These are phyloP conservation scores for Sogatella furcifera DNA, from an alignment of 1,140 invertebrate genomes.

Conservation along the genomic window DNA sequence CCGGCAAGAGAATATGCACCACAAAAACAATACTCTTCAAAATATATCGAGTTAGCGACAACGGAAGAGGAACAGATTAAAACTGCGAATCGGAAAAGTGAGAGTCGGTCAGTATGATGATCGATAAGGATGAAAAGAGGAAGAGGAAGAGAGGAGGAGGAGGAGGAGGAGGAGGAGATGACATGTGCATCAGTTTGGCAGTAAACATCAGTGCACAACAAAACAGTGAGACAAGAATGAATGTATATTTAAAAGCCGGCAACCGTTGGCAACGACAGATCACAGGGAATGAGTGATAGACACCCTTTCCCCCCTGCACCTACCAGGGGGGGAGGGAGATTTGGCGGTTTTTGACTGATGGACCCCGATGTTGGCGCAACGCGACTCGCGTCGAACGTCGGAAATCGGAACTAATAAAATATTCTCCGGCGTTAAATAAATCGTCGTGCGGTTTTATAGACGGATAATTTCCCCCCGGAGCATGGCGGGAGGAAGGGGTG, in stretches of 20 bases:
- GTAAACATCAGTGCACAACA: not conserved
- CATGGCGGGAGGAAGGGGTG: not conserved
- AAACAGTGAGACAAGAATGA: not conserved
- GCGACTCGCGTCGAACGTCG: not conserved
- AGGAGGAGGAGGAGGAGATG: too few species aligned
- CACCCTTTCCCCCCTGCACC: not conserved
- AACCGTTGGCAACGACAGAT: not conserved
- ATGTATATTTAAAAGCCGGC: not conserved
- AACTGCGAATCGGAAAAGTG: too few species aligned
- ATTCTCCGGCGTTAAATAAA: conserved; percentile 7
- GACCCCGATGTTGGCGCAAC: too few species aligned
- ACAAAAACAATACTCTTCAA: too few species aligned
- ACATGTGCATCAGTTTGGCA: too few species aligned
- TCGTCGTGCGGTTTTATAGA: not conserved
- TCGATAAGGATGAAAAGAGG: too few species aligned
- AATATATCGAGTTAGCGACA: too few species aligned
- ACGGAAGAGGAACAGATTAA: too few species aligned
- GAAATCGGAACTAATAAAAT: conserved; percentile 14
- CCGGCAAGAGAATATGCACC: too few species aligned
- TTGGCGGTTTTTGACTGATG: not conserved
- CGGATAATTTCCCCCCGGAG: not conserved
- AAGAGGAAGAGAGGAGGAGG: too few species aligned
- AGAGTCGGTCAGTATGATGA: too few species aligned
- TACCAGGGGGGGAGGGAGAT: not conserved
- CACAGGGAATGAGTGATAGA: not conserved